Percentiles rank a stretch among this genome's conserved stretches.
Evolutionary conservation across 2,888 invertebrate species (phyloP).

Genomic region (Pyralis farinalis): DNA sequence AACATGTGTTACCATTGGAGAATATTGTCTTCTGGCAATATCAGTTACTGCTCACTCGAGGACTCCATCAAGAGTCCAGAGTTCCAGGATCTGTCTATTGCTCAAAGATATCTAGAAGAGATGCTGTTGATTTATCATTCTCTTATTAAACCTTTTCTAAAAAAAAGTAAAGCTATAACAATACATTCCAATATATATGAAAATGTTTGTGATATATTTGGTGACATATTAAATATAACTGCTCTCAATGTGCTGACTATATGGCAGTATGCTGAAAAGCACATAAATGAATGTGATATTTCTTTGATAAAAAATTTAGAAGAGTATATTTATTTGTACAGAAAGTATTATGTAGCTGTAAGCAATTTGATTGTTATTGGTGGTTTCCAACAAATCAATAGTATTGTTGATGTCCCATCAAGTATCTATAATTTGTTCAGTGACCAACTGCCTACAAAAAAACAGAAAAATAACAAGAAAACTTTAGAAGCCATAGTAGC

Average conservation of each 20-base stretch:
- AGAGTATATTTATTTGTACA: constrained; percentile 86
- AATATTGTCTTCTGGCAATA: constrained; percentile 68
- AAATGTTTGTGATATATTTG: constrained; percentile 84
- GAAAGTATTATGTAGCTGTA: constrained; percentile 85
- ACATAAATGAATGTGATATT: constrained; percentile 84
- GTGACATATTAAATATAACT: constrained; percentile 85
- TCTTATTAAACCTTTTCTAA: constrained; percentile 83
- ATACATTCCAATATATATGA: constrained; percentile 83
- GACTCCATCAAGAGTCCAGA: constrained; percentile 58
- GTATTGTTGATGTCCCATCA: constrained; percentile 82
- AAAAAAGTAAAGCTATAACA: constrained; percentile 79
- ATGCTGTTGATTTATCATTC: constrained; percentile 83
- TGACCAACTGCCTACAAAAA: constrained; percentile 77
- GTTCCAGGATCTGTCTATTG: constrained; percentile 79
- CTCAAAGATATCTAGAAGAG: constrained; percentile 87
- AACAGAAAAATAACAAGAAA: constrained; percentile 76
- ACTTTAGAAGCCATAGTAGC: constrained; percentile 81
- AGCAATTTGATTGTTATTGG: constrained; percentile 88
- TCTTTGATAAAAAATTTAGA: constrained; percentile 85
- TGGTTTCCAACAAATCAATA: constrained; percentile 85
- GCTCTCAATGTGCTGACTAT: constrained; percentile 85
- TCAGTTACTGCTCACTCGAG: constrained; percentile 70
- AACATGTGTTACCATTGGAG: constrained; percentile 73
- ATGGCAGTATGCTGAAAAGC: constrained; percentile 85
- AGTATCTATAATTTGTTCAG: constrained; percentile 78